These are phyloP conservation scores for Axis porcinus DNA, from an alignment of 2,113 vertebrate species.

Conservation along the genomic window DNA sequence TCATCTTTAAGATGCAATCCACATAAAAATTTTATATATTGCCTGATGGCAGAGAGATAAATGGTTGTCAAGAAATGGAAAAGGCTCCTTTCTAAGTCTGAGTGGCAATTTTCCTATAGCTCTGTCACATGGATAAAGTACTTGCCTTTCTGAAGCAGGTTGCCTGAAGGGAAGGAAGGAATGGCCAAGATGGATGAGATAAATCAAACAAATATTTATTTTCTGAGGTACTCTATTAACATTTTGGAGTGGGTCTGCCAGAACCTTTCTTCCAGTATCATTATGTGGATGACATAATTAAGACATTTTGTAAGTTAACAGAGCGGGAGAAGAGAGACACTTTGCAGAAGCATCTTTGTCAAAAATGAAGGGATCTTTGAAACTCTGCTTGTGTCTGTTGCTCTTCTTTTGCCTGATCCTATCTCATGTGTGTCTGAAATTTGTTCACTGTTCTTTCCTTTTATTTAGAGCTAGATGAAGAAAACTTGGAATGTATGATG, in stretches of 20 bases:
- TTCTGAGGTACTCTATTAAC: constrained; percentile 69
- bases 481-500: background rate
- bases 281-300: constrained; percentile 57
- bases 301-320: constrained; percentile 43
- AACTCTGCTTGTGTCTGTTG: background rate
- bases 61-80: constrained; percentile 77
- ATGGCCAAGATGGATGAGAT: constrained; percentile 79
- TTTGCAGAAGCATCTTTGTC: background rate
- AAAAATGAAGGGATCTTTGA: background rate
- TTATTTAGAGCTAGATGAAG: background rate
- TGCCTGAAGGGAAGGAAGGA: constrained; percentile 62
- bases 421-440: background rate
- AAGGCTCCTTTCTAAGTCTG: constrained; percentile 73
- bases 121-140: constrained; percentile 76
- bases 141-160: constrained; percentile 57
- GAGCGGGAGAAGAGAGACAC: background rate
- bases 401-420: background rate
- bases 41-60: constrained; percentile 72
- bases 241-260: constrained; percentile 68
- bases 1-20: constrained; percentile 69
- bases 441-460: background rate
- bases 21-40: constrained; percentile 74
- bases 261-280: constrained; percentile 42
- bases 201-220: constrained; percentile 76
- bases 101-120: constrained; percentile 78